Conservation (phyloP, 2,113 vertebrate genomes). For the Colaptes auratus region DNA sequence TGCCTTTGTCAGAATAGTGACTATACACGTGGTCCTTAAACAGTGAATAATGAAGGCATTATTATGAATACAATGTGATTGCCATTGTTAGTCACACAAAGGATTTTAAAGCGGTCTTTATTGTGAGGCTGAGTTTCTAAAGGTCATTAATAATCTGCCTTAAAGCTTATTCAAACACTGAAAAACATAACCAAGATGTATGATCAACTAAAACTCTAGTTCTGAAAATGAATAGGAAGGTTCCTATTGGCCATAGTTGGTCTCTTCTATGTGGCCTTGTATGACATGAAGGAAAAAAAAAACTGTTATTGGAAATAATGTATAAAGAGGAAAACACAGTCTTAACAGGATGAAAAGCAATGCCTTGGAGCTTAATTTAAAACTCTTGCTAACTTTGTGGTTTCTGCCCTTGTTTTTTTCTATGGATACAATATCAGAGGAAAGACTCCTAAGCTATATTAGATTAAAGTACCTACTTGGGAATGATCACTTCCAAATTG, state of each 20-base stretch:
- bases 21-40: neutral
- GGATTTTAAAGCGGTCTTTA: neutral
- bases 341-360: neutral
- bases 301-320: neutral
- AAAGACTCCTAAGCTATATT: neutral
- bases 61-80: neutral
- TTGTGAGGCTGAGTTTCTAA: neutral
- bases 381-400: neutral
- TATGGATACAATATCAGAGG: neutral
- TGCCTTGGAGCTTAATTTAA: neutral
- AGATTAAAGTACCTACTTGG: slow-evolving; percentile 24
- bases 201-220: neutral
- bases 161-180: neutral
- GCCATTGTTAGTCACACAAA: neutral
- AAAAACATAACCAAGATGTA: neutral
- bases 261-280: neutral
- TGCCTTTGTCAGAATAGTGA: neutral
- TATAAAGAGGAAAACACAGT: neutral
- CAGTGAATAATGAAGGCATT: neutral
- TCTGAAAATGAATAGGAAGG: neutral
- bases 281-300: neutral
- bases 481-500: slow-evolving; percentile 31
- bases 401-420: neutral
- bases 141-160: neutral
- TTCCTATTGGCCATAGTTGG: neutral